phyloP scores from a whole-genome alignment of 2,888 invertebrate species.

The Ochropleura plecta region DNA sequence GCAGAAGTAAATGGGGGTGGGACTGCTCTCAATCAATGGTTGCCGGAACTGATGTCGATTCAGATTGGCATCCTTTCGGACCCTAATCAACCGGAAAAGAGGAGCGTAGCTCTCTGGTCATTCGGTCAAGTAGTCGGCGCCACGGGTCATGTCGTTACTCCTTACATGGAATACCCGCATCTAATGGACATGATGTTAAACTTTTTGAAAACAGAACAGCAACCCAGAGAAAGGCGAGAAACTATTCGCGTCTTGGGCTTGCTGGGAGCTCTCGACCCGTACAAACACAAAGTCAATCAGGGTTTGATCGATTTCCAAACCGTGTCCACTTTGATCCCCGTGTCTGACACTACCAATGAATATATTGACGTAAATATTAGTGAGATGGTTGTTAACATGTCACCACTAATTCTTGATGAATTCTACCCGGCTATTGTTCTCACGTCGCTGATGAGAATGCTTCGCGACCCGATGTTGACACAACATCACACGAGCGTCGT shows the following conservation, averaged over 20 bases:
- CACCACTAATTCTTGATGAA: constrained; percentile 96
- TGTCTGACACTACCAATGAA: constrained; percentile 92
- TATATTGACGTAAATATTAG: constrained; percentile 92
- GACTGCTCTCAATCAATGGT: constrained; percentile 96
- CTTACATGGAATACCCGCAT: constrained; percentile 98
- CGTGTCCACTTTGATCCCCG: constrained; percentile 94
- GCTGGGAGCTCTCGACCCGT: constrained; percentile 99
- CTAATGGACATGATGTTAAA: constrained; percentile 97
- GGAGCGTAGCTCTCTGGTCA: constrained; percentile 98
- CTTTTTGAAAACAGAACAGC: constrained; percentile 98
- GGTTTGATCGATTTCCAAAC: constrained; percentile 97
- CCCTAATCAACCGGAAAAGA: constrained; percentile 97
- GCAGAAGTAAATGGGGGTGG: constrained; percentile 97
- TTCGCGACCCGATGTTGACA: constrained; percentile 96
- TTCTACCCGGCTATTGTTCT: constrained; percentile 99
- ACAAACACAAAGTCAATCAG: constrained; percentile 98
- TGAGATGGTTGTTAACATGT: constrained; percentile 98
- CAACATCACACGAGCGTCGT: constrained; percentile 99
- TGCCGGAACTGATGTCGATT: constrained; percentile 96
- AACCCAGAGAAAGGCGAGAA: constrained; percentile 95
- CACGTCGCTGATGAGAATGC: constrained; percentile 97
- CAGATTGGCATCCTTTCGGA: constrained; percentile 98
- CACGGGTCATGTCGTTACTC: constrained; percentile 98
- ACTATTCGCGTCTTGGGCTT: constrained; percentile 98
- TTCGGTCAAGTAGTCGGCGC: constrained; percentile 98